These are phyloP conservation scores for Paragorgia papillata DNA, from an alignment of 92 coral and sea anemone species.

Conservation along the genomic window DNA sequence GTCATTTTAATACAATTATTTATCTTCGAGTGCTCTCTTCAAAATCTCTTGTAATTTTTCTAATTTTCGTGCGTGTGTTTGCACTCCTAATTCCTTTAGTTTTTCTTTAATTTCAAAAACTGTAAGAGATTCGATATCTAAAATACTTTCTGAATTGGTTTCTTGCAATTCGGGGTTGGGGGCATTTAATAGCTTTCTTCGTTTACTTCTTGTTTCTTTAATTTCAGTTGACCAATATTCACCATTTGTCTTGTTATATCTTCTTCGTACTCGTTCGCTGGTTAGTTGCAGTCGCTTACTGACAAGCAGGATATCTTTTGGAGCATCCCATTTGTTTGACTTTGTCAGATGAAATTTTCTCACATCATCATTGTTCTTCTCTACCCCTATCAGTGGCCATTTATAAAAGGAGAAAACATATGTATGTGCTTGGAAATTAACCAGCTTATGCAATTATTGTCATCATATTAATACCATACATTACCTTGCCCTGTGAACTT, in stretches of 20 bases:
- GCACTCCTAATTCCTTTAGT: conserved; percentile 12
- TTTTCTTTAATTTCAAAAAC: conserved; percentile 4
- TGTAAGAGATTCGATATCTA: not conserved
- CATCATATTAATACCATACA: not conserved
- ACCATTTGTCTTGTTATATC: not conserved
- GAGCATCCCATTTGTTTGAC: conserved; percentile 33
- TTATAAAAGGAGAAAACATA: not conserved
- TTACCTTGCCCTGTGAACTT: conserved; percentile 23
- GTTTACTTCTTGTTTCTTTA: conserved; percentile 19
- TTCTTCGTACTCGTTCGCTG: conserved; percentile 1
- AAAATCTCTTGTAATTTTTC: no score
- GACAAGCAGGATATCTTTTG: conserved; percentile 19
- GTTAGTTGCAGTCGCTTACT: not conserved
- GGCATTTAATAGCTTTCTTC: not conserved
- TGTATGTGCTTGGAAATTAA: not conserved
- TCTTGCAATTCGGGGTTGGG: not conserved
- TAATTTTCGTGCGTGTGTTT: no score
- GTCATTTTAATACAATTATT: not conserved
- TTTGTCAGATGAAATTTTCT: conserved; percentile 2
- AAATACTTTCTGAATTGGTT: not conserved
- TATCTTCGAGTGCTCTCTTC: no score
- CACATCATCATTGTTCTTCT: conserved; percentile 15
- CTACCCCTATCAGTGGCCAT: conserved; percentile 21
- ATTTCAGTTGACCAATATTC: conserved; percentile 26
- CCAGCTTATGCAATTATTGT: not conserved